These are phyloP conservation scores for Chaunax sp. DNA, from an alignment of 2,797 vertebrate genomes.

Conservation along the genomic window DNA sequence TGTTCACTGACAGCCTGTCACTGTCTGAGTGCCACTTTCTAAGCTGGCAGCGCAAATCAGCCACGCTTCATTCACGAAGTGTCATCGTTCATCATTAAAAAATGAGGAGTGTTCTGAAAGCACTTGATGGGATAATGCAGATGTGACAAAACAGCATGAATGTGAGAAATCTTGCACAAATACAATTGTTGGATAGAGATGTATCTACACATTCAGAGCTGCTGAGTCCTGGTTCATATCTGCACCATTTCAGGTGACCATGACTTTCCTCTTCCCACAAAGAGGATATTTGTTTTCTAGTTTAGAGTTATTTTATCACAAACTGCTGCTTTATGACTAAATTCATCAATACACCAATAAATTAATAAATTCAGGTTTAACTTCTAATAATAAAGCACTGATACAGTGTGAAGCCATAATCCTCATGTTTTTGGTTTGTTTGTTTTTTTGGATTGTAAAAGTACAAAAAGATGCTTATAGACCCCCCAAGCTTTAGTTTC, in stretches of 20 bases:
- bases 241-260: not conserved
- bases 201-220: not conserved
- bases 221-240: conserved; percentile 5
- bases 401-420: too few species aligned
- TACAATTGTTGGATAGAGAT: conserved; percentile 5
- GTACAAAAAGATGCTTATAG: too few species aligned
- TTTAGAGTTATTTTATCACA: too few species aligned
- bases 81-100: conserved; percentile 52
- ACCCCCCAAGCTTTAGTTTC: too few species aligned
- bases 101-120: conserved; percentile 53
- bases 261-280: not conserved
- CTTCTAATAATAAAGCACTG: too few species aligned
- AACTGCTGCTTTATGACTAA: not conserved
- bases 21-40: conserved; percentile 43
- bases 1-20: conserved; percentile 66
- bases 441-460: too few species aligned
- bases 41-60: conserved; percentile 55
- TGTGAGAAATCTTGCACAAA: conserved; percentile 27
- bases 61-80: conserved; percentile 44
- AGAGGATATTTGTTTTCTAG: too few species aligned
- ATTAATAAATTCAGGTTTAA: not conserved
- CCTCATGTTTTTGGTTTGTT: too few species aligned
- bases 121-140: conserved; percentile 31
- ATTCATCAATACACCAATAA: conserved; percentile 2
- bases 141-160: conserved; percentile 22